Conservation (phyloP, 2,797 vertebrate genomes). For the Threskiornis aethiopicus region DNA sequence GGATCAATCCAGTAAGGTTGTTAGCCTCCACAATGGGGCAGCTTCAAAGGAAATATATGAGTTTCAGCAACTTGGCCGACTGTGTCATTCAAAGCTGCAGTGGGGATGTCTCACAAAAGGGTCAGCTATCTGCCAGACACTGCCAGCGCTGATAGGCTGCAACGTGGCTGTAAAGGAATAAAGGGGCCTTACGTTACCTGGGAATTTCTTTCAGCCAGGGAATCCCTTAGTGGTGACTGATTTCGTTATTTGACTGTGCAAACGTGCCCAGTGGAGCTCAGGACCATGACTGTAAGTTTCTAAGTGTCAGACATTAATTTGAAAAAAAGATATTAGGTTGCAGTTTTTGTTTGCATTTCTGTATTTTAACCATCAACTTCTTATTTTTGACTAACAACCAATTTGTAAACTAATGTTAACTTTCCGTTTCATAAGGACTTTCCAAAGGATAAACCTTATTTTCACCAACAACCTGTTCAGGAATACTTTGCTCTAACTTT, state of each 20-base stretch:
- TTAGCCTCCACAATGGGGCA: not conserved
- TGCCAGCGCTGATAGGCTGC: not conserved
- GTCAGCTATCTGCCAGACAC: not conserved
- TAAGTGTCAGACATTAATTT: not conserved
- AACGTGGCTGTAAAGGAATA: not conserved
- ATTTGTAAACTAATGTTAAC: not conserved
- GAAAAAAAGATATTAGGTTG: not conserved
- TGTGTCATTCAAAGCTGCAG: not conserved
- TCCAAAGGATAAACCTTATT: not conserved
- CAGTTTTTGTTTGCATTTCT: not conserved
- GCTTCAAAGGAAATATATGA: not conserved
- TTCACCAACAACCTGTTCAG: not conserved
- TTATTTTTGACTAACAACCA: not conserved
- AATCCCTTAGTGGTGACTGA: not conserved
- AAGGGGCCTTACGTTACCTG: not conserved
- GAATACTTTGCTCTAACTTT: not conserved
- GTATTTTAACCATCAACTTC: not conserved
- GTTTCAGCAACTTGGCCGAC: conserved; percentile 4
- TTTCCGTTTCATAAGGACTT: not conserved
- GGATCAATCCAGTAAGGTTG: not conserved
- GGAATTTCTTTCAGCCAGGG: conserved; percentile 24
- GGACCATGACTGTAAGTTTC: not conserved
- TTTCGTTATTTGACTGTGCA: not conserved
- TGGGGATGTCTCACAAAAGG: not conserved
- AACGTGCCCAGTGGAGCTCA: not conserved